These are phyloP conservation scores for Sinocyclocheilus maitianheensis DNA, from an alignment of 2,113 vertebrate species.

Conservation along the genomic window DNA sequence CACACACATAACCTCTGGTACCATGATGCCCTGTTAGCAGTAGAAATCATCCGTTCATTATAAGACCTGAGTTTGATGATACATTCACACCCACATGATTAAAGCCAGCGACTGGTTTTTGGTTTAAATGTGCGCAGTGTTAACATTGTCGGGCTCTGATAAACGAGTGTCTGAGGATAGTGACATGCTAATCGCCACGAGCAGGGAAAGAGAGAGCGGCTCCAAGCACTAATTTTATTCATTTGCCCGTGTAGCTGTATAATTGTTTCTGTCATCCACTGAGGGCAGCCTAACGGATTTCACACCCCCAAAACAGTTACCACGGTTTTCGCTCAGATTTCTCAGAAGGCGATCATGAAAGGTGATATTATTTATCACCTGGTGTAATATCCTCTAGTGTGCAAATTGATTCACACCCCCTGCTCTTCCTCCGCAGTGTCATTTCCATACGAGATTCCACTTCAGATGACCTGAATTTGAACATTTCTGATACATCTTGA, in stretches of 20 bases:
- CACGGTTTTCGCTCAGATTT: conserved; percentile 65
- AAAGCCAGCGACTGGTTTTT: conserved; percentile 50
- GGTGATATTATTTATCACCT: conserved; percentile 79
- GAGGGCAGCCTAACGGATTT: conserved; percentile 78
- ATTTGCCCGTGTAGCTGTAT: conserved; percentile 76
- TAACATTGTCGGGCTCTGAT: conserved; percentile 62
- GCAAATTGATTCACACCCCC: conserved; percentile 74
- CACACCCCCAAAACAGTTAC: conserved; percentile 73
- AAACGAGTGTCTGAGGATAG: conserved; percentile 67
- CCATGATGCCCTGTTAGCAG: conserved; percentile 41
- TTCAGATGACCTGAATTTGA: conserved; percentile 25
- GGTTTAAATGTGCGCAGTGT: conserved; percentile 44
- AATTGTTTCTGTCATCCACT: conserved; percentile 80
- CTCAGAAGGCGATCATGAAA: conserved; percentile 75
- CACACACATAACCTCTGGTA: conserved; percentile 63
- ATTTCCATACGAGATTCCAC: conserved; percentile 38
- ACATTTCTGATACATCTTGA: conserved; percentile 17
- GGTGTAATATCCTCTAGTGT: conserved; percentile 72
- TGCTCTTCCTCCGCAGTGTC: conserved; percentile 33
- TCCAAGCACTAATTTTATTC: conserved; percentile 75
- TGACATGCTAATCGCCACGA: conserved; percentile 64
- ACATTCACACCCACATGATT: conserved; percentile 48
- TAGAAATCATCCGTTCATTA: conserved; percentile 23
- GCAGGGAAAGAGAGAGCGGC: conserved; percentile 68
- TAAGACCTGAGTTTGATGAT: conserved; percentile 14